phyloP scores from a whole-genome alignment of 2,888 invertebrate species.

The Lithophane socia region DNA sequence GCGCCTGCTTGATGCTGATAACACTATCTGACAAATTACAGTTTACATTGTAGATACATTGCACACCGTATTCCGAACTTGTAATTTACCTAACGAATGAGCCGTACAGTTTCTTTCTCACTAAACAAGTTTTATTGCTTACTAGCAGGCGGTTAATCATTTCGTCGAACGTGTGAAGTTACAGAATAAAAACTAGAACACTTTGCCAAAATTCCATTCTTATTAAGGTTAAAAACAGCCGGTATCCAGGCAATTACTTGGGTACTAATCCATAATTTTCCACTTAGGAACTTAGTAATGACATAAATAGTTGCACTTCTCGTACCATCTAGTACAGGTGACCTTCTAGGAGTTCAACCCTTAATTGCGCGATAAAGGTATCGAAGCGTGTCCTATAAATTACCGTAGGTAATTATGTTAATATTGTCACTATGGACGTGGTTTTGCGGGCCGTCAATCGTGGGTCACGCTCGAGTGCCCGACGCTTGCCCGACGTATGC shows the following conservation, averaged over 20 bases:
- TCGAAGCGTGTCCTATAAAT: slow-evolving; percentile 61
- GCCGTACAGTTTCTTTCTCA: slow-evolving; percentile 25
- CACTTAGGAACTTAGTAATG: slow-evolving; percentile 61
- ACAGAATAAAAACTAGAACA: slow-evolving; percentile 30
- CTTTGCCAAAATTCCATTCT: slow-evolving; percentile 49
- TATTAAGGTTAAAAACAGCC: slow-evolving; percentile 25
- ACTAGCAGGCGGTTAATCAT: slow-evolving; percentile 37
- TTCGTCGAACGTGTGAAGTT: slow-evolving; percentile 49
- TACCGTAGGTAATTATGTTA: slow-evolving; percentile 64
- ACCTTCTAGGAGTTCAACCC: slow-evolving; percentile 59
- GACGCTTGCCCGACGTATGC: slow-evolving; percentile 45
- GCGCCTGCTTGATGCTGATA: slow-evolving; percentile 77
- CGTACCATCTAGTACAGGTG: slow-evolving; percentile 30
- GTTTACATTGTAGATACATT: slow-evolving; percentile 64
- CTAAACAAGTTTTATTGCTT: slow-evolving; percentile 45
- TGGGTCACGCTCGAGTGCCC: slow-evolving; percentile 65
- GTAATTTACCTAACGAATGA: slow-evolving; percentile 49
- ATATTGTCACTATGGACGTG: slow-evolving; percentile 62
- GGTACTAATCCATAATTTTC: slow-evolving; percentile 60
- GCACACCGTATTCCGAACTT: slow-evolving; percentile 47
- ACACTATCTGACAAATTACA: slow-evolving; percentile 79
- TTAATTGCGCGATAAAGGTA: slow-evolving; percentile 61
- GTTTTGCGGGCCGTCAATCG: slow-evolving; percentile 68
- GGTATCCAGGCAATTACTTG: slow-evolving; percentile 35
- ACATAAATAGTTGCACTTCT: slow-evolving; percentile 61